phyloP scores from a whole-genome alignment of 2,888 invertebrate species.

The Macropis europaea region DNA sequence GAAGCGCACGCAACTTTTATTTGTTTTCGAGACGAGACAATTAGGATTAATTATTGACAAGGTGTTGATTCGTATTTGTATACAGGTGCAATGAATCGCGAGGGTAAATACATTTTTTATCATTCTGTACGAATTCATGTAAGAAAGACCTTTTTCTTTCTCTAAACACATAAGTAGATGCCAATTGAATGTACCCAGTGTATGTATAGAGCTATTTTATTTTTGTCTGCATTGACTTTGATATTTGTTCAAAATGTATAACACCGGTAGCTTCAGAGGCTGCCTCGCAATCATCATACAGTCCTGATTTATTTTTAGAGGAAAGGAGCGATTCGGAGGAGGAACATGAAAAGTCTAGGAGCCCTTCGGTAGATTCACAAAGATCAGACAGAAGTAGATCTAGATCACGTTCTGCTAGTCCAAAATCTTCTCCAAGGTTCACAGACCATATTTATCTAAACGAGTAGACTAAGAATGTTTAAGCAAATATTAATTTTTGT shows the following conservation, averaged over 20 bases:
- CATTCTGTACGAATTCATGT: not conserved
- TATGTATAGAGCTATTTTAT: not conserved
- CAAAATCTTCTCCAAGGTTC: slow-evolving; percentile 63
- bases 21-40: not conserved
- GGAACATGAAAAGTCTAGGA: slow-evolving; percentile 63
- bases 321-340: slow-evolving; percentile 67
- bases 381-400: slow-evolving; percentile 64
- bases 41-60: slow-evolving; percentile 20
- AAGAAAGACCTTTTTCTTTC: not conserved
- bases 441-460: not conserved
- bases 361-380: slow-evolving; percentile 56
- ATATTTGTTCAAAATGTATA: not conserved
- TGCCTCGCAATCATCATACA: not conserved
- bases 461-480: no score
- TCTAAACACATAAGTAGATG: not conserved
- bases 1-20: not conserved
- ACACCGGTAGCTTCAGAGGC: not conserved
- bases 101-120: slow-evolving; percentile 43
- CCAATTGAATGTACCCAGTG: not conserved
- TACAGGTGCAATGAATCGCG: slow-evolving; percentile 51
- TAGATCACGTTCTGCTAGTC: slow-evolving; percentile 62
- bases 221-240: not conserved
- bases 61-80: slow-evolving; percentile 23
- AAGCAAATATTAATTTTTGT: no score
- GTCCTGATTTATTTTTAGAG: slow-evolving; percentile 42